These are phyloP conservation scores for Dasypus novemcinctus DNA, from an alignment of 2,113 vertebrate genomes.

Conservation along the genomic window DNA sequence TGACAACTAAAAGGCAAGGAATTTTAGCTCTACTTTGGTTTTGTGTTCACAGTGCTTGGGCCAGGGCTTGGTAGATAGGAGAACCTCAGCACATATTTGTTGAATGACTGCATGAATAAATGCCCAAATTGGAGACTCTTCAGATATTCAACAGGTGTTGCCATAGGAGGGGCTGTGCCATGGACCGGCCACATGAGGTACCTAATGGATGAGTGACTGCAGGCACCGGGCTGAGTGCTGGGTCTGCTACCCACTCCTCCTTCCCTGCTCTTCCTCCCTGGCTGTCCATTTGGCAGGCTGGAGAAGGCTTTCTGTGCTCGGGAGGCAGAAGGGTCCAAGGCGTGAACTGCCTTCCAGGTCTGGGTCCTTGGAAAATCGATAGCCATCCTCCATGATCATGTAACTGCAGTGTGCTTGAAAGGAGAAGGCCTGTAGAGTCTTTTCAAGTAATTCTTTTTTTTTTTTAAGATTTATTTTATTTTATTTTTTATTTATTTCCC, in stretches of 20 bases:
- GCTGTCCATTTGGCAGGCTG: not conserved
- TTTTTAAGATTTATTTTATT: no score
- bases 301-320: not conserved
- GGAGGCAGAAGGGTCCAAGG: accelerated
- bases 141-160: not conserved
- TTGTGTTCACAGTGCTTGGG: accelerated
- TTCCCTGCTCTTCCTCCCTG: no score
- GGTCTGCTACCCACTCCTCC: not conserved
- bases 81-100: not conserved
- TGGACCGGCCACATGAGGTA: accelerated
- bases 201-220: accelerated
- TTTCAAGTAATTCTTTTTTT: slow-evolving; percentile 13
- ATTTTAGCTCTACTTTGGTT: accelerated
- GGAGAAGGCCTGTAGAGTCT: slow-evolving; percentile 31
- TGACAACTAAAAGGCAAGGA: no score
- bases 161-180: not conserved
- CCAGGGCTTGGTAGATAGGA: not conserved
- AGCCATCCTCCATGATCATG: not conserved
- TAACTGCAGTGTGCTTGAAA: not conserved
- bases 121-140: not conserved
- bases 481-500: no score
- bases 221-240: not conserved
- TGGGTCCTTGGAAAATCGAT: not conserved
- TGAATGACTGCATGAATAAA: not conserved
- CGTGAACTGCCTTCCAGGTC: not conserved